A percentile compares a stretch with the other conserved stretches of the same genome.
These are phyloP conservation scores for Lutraria rhynchaena DNA, from an alignment of 1,140 invertebrate species.

Conservation along the genomic window DNA sequence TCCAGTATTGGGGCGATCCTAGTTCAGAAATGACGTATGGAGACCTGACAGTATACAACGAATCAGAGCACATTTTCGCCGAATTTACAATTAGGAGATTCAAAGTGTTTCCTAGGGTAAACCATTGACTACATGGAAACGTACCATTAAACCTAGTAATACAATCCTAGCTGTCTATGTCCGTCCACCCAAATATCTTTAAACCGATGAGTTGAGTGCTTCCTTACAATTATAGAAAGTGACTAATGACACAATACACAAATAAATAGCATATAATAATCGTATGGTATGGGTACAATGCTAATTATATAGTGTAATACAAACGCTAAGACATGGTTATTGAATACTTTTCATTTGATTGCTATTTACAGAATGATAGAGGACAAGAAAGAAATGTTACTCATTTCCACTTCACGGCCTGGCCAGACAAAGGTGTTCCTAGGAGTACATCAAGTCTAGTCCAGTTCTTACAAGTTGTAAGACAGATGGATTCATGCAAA, in stretches of 20 bases:
- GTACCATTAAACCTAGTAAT: background rate
- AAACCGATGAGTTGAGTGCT: background rate
- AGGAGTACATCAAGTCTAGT: slow-evolving; percentile 13
- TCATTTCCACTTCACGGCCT: slow-evolving; percentile 38
- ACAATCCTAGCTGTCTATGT: background rate
- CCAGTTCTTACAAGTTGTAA: slow-evolving; percentile 19
- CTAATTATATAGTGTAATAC: background rate
- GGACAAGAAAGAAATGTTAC: background rate
- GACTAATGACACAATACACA: background rate
- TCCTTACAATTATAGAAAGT: background rate
- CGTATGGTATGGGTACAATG: background rate
- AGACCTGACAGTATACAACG: background rate
- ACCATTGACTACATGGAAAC: background rate
- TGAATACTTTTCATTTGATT: background rate
- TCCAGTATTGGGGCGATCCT: slow-evolving; percentile 91
- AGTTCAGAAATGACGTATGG: background rate
- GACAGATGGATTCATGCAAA: background rate
- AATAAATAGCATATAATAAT: background rate
- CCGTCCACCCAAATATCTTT: background rate
- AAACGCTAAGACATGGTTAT: background rate
- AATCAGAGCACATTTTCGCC: background rate
- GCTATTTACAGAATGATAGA: background rate
- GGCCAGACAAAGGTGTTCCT: too few relatives aligned
- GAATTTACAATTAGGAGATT: slow-evolving; percentile 6
- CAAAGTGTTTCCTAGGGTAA: background rate